Evolutionary conservation across 2,888 invertebrate species (phyloP), one percentile per base, ranked within the genome.

Genomic region (Melanargia galathea): DNA sequence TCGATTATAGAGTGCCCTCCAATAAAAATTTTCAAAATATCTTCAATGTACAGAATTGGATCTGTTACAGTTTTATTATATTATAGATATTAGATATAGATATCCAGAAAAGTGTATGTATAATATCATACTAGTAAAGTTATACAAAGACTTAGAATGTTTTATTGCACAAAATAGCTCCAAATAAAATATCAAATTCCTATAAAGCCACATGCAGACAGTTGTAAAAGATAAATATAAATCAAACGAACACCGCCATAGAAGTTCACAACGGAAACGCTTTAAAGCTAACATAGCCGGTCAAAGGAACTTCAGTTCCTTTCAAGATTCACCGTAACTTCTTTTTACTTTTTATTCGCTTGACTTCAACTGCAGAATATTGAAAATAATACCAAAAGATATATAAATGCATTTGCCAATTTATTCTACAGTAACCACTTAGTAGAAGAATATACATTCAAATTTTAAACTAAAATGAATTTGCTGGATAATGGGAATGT

Each of bases 231-330:
- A 33, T 33, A 46, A 22, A 55, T 55, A 38, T 40, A 57, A 35
- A 57, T 57, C 35, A 35, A 57, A 57, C 35, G 57, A 57, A 46
- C 46, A 46, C 16, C 46, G 46, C 46, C 46, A 45, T 57, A 46
- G n/a, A 46, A 46, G 57, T 57, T 30, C 57, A 57, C 18, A 35
- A 46, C 57, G 57, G 57, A 57, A 57, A 46, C 6, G 46, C 46
- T 57, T 46, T 46, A 57, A 33, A 57, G 46, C 22, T 46, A 46
- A 35, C 46, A 22, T 57, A 46, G 33, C 57, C 46, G 30, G 33
- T 57, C 46, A 57, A 57, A 57, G 57, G 57, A 57, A 33, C 51
- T 35, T 22, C 46, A 10, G 45, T 46, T 45, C 57, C 57, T 57
- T 57, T 57, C 26, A 46, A 57, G 57, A 57, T 20, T 46, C 33